phyloP scores from a whole-genome alignment of 1,140 invertebrate species.

The Nasonia longicornis region DNA sequence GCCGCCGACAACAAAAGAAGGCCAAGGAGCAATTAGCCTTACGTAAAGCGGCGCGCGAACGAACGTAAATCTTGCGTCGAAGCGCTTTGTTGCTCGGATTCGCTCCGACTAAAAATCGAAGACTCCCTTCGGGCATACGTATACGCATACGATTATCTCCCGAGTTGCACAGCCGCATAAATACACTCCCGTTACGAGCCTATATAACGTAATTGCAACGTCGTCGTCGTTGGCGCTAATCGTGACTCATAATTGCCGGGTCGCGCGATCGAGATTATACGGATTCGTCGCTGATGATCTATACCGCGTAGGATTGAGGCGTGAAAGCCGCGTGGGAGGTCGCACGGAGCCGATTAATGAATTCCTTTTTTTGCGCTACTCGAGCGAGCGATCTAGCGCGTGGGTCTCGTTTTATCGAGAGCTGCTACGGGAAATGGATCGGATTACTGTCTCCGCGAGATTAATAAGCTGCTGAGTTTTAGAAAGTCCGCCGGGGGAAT shows the following conservation, averaged over 20 bases:
- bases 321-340: slow-evolving; percentile 4
- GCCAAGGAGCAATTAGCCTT: slow-evolving; percentile 30
- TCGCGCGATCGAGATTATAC: slow-evolving; percentile 31
- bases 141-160: neutral
- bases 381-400: no score
- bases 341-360: neutral
- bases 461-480: slow-evolving; percentile 1
- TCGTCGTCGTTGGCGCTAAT: neutral
- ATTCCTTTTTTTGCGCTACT: neutral
- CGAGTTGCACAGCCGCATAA: neutral
- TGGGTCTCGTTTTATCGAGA: no score
- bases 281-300: slow-evolving; percentile 30
- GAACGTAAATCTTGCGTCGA: slow-evolving; percentile 23
- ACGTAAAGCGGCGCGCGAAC: slow-evolving; percentile 8
- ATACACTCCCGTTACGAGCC: neutral
- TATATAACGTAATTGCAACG: neutral
- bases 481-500: neutral
- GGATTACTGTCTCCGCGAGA: neutral
- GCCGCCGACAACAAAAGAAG: slow-evolving; percentile 18
- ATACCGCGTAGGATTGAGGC: neutral
- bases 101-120: neutral
- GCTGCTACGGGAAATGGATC: neutral
- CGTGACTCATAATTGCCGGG: slow-evolving; percentile 42
- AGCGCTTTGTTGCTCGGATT: neutral
- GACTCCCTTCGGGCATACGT: neutral